phyloP scores from a whole-genome alignment of 2,113 vertebrate species.

The Lophius piscatorius region DNA sequence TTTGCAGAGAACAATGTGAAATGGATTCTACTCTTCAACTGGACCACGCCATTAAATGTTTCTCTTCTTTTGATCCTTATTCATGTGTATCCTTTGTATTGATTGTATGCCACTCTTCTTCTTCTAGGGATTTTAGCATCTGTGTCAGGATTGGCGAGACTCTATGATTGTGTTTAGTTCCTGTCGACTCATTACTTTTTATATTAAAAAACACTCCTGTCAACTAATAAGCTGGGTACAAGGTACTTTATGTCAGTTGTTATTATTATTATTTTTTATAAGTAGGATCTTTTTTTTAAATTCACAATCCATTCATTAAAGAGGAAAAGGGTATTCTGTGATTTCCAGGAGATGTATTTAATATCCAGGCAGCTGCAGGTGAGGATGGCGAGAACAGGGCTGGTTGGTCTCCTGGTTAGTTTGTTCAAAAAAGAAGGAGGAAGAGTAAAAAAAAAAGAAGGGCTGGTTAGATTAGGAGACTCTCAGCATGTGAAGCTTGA shows the following conservation, averaged over 20 bases:
- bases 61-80: slow-evolving; percentile 53
- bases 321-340: slow-evolving; percentile 69
- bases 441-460: slow-evolving; percentile 77
- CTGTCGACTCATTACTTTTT: slow-evolving; percentile 86
- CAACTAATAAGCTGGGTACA: slow-evolving; percentile 90
- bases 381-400: slow-evolving; percentile 84
- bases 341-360: slow-evolving; percentile 79
- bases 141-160: slow-evolving; percentile 79
- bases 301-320: slow-evolving; percentile 74
- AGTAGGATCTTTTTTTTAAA: slow-evolving; percentile 37
- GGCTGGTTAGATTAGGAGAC: slow-evolving; percentile 92
- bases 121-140: slow-evolving; percentile 71
- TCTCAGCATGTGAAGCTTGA: slow-evolving; percentile 96
- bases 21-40: slow-evolving; percentile 81
- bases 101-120: slow-evolving; percentile 86
- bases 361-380: slow-evolving; percentile 87
- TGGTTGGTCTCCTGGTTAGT: slow-evolving; percentile 82
- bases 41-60: slow-evolving; percentile 79
- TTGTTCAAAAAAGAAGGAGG: slow-evolving; percentile 81
- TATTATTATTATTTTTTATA: slow-evolving; percentile 66
- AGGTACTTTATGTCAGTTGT: slow-evolving; percentile 86
- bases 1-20: slow-evolving; percentile 82
- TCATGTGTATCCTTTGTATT: slow-evolving; percentile 70
- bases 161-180: slow-evolving; percentile 82
- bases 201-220: slow-evolving; percentile 90